Percentiles rank a stretch among this genome's conserved stretches.
Evolutionary conservation across 2,797 vertebrate species (phyloP).

Genomic region (Columba guinea): DNA sequence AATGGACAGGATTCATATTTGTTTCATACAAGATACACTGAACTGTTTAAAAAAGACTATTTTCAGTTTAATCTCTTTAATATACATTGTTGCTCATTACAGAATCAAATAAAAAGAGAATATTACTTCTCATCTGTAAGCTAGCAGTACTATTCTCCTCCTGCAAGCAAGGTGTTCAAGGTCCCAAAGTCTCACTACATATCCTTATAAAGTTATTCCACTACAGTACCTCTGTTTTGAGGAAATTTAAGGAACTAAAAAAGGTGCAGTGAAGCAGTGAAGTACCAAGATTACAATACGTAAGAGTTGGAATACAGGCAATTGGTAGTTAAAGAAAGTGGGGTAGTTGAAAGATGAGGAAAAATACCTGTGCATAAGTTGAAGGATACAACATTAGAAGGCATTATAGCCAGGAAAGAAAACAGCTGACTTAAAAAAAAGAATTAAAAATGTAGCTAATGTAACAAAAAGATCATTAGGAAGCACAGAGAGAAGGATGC

Average conservation of each 20-base stretch:
- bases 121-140: neutral
- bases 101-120: neutral
- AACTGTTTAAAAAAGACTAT: neutral
- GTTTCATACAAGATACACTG: neutral
- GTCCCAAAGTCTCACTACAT: neutral
- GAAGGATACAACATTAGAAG: neutral
- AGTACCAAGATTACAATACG: neutral
- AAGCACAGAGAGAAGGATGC: neutral
- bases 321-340: neutral
- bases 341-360: neutral
- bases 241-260: neutral
- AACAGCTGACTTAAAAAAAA: neutral
- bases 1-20: neutral
- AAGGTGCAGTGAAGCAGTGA: neutral
- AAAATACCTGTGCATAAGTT: fast-evolving
- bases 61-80: neutral
- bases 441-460: neutral
- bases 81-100: neutral
- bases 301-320: neutral
- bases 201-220: neutral
- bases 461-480: neutral
- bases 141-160: neutral
- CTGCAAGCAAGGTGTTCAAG: neutral
- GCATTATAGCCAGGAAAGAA: neutral
- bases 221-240: neutral